Percentiles rank a stretch among this genome's conserved stretches.
phyloP scores from a whole-genome alignment of 2,888 invertebrate species.

The Dasysyrphus tricinctus region DNA sequence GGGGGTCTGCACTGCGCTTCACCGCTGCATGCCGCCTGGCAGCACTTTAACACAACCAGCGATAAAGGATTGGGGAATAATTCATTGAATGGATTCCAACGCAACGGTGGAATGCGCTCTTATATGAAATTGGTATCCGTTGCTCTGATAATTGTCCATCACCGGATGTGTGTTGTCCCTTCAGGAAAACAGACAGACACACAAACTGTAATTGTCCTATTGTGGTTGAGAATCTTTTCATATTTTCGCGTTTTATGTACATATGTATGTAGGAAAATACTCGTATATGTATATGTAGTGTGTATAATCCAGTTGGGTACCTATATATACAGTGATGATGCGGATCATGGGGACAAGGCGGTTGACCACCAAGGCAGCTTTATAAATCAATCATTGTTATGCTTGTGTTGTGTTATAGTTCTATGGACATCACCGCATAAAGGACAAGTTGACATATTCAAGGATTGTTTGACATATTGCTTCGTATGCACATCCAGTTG shows the following conservation, averaged over 20 bases:
- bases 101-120: slow-evolving; percentile 24
- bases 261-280: too few species aligned
- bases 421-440: slow-evolving; percentile 20
- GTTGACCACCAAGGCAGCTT: slow-evolving; percentile 36
- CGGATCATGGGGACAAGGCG: slow-evolving; percentile 7
- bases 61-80: slow-evolving; percentile 64
- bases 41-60: slow-evolving; percentile 22
- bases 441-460: slow-evolving; percentile 67
- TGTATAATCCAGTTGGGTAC: not conserved
- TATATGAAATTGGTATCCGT: slow-evolving; percentile 46
- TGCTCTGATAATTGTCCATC: slow-evolving; percentile 37
- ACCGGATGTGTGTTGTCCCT: slow-evolving; percentile 13
- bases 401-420: slow-evolving; percentile 39
- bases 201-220: slow-evolving; percentile 9
- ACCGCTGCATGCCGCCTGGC: not conserved
- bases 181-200: not conserved
- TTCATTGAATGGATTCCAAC: slow-evolving; percentile 54
- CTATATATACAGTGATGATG: not conserved
- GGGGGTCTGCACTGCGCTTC: too few species aligned
- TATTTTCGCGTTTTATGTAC: slow-evolving; percentile 23
- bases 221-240: slow-evolving; percentile 40
- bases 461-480: slow-evolving; percentile 65
- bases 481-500: slow-evolving; percentile 24
- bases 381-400: slow-evolving; percentile 73
- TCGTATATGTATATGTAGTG: not conserved